These are phyloP conservation scores for Numenius arquata DNA, from an alignment of 2,113 vertebrate species.

Conservation along the genomic window DNA sequence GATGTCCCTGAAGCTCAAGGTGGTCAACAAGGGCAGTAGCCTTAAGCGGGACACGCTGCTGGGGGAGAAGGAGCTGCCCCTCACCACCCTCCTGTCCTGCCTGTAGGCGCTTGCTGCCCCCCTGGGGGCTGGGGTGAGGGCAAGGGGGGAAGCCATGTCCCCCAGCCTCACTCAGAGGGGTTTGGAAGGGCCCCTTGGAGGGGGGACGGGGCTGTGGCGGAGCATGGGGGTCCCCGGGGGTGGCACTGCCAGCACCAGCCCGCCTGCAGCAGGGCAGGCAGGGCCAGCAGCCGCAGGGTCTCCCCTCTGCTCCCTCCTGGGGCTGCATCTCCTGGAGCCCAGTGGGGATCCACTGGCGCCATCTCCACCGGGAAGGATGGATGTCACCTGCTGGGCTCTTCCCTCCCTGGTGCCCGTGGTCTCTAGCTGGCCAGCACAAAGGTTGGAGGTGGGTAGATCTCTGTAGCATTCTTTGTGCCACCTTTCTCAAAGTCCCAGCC, in stretches of 20 bases:
- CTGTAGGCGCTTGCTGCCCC: slow-evolving; percentile 16
- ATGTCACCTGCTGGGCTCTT: not conserved
- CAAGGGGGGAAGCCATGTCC: not conserved
- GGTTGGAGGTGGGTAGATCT: not conserved
- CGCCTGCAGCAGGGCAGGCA: not conserved
- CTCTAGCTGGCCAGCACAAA: not conserved
- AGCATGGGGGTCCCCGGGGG: not conserved
- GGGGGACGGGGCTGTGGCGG: not conserved
- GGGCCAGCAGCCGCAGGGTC: not conserved
- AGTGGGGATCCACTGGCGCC: not conserved
- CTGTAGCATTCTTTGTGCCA: not conserved
- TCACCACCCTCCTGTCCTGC: slow-evolving; percentile 81
- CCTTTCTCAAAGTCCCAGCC: not conserved
- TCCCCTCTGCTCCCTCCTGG: not conserved
- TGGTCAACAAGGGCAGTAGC: slow-evolving; percentile 97
- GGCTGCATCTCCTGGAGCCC: not conserved
- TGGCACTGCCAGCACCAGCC: not conserved
- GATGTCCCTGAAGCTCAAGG: slow-evolving; percentile 92
- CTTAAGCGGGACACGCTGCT: slow-evolving; percentile 92
- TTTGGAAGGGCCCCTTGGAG: not conserved
- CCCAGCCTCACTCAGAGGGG: not conserved
- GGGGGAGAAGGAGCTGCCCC: slow-evolving; percentile 89
- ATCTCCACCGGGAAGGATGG: not conserved
- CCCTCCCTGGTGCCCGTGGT: not conserved
- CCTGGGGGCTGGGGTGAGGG: not conserved